Base-by-base conservation (phyloP, 23 tunicate species). In the Aplidium turbinatum region DNA sequence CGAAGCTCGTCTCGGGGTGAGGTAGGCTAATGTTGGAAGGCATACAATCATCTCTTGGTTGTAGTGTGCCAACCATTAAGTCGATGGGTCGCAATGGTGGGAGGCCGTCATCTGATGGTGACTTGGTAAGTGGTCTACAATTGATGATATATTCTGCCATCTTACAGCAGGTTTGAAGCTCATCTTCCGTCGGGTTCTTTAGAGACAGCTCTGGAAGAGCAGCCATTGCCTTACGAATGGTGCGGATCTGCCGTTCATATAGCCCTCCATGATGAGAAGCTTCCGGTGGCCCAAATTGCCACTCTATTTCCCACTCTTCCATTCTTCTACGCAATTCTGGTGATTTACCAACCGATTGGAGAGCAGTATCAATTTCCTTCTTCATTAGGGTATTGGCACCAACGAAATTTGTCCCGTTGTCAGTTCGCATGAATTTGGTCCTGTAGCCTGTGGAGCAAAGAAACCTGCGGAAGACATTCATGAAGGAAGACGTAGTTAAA, bases 241-340 rank as follows among this genome's bases (percentile, higher is more conserved):
- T 54, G 4, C 60, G 22, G 22, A 54, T 13, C 21, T 54, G 60
- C n/a, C 60, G 60, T 25, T 54, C 60, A 25, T n/a, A 54, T 4
- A 54, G 4, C 4, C 60, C 22, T 13, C 22, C 60, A 25, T 54
- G 60, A 54, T 54, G n/a, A 4, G 60, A 54, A 18, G 60, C 60
- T 54, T n/a, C 60, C n/a, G 22, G 60, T 4, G 22, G 60, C 19
- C 60, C 60, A 54, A 54, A 54, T 54, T 54, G 6, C 60, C 60
- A 54, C 22, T 54, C 22, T n/a, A 54, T 6, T 4, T 54, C 60
- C 60, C 60, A 54, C 4, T 54, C 22, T 11, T n/a, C 6, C 22
- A 54, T 11, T 13, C 21, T 54, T 11, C 23, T 6, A 18, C 21
- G n/a, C 6, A 54, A n/a, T 11, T 54, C 4, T 13, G 4, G 4